phyloP scores from a whole-genome alignment of 2,113 vertebrate genomes.

The Microcebus lehilahytsara region DNA sequence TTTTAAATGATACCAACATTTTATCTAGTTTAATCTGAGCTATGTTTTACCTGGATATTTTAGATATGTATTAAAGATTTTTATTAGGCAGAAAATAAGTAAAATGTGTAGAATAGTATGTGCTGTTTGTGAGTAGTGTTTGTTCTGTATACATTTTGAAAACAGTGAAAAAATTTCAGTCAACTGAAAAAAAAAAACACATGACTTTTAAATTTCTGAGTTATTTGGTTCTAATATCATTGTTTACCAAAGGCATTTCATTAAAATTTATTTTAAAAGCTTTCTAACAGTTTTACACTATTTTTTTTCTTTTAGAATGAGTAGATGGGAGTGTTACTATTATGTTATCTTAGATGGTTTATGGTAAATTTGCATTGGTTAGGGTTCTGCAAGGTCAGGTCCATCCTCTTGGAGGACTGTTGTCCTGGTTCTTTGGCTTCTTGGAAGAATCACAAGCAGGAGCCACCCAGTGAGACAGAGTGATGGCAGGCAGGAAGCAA shows the following conservation, averaged over 20 bases:
- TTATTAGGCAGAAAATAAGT: constrained; percentile 68
- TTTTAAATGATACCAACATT: constrained; percentile 82
- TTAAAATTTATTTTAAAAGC: constrained; percentile 83
- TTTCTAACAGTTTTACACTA: constrained; percentile 87
- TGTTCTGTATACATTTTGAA: constrained; percentile 81
- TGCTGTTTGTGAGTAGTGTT: constrained; percentile 78
- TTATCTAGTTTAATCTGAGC: constrained; percentile 84
- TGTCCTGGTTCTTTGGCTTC: too few species aligned
- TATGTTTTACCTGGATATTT: constrained; percentile 58
- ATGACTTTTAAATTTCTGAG: constrained; percentile 84
- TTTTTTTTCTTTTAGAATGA: constrained; percentile 78
- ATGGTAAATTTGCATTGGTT: constrained; percentile 65
- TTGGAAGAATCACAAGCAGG: too few species aligned
- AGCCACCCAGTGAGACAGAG: too few species aligned
- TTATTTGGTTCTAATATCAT: constrained; percentile 85
- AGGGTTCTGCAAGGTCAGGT: background rate
- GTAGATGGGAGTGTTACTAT: constrained; percentile 83
- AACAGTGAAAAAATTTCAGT: constrained; percentile 82
- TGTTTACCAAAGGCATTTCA: constrained; percentile 82
- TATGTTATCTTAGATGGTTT: constrained; percentile 82
- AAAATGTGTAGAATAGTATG: constrained; percentile 71
- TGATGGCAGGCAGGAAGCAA: too few species aligned
- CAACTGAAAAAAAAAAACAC: constrained; percentile 78
- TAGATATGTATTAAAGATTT: constrained; percentile 81
- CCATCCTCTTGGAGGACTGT: too few species aligned